Base-by-base conservation (phyloP, 1,140 invertebrate genomes). In the Megalopta genalis region DNA sequence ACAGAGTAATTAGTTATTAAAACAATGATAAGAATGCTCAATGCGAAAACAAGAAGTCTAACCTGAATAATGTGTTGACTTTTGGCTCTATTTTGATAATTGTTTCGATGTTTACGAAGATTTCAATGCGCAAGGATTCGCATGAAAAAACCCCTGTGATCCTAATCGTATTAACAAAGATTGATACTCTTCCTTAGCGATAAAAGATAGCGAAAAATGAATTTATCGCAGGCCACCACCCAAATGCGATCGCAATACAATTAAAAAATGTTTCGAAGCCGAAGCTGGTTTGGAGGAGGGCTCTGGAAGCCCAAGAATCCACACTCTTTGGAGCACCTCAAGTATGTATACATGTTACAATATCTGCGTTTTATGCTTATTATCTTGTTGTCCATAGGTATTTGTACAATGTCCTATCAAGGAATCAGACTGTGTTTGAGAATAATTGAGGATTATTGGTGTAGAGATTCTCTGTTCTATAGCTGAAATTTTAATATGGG, bases 401-500 rank as follows among this genome's bases (percentile, higher is more conserved):
- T 94, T 93, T 99, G 66, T 98, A 99, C 91, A 98, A 97, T 93
- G 96, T 99, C 70, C 93, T 99, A 73, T 97, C 97, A 63, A 98
- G 99, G 93, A 99, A 99, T 94, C 98, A 99, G 88, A 98, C 96
- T 18, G 98, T 99, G 0, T 98, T 97, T 21, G 99, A 99, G 88
- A 96, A 96, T 85, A 99, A 99, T 91, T 95, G 97, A 86, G 96
- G 97, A 39, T 94, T 99, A 21, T 93, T 99, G n/a, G 98, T n/a
- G n/a, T 99, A 18, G 99, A 99, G 93, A 99, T 98, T 0, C 93
- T 99, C 67, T 94, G 98, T 84, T 99, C 98, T 57, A 99, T 99
- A 88, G 98, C 99, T 27, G 99, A 99, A 94, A 99, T 99, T 90
- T 94, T 99, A 14, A 99, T 99, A 90, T 99, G 99, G 99, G 99